Evolutionary conservation across 2,888 invertebrate species (phyloP).

Genomic region (Epinotia bilunana): DNA sequence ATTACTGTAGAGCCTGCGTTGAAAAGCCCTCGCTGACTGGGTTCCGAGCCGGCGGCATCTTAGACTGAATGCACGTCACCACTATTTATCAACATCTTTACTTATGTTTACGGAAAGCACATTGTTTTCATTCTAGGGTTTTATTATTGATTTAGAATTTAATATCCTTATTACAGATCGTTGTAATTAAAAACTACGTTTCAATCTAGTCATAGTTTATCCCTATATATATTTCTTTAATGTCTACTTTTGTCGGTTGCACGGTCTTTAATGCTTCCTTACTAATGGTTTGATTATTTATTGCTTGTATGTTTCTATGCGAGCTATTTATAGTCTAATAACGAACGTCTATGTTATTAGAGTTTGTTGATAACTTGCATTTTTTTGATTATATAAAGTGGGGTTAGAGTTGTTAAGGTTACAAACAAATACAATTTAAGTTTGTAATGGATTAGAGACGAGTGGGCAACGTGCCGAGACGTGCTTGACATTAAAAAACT

Average conservation of each 20-base stretch:
- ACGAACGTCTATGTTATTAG: conserved; percentile 26
- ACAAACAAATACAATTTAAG: neutral
- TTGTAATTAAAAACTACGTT: conserved; percentile 51
- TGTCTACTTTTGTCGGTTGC: conserved; percentile 37
- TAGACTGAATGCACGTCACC: conserved; percentile 25
- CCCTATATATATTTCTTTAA: conserved; percentile 39
- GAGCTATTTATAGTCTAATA: conserved; percentile 19
- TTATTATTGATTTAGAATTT: conserved; percentile 46
- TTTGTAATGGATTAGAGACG: conserved; percentile 5
- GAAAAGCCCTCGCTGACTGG: conserved; percentile 12
- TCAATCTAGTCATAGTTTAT: conserved; percentile 40
- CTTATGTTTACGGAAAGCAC: conserved; percentile 45
- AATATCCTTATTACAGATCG: conserved; percentile 48
- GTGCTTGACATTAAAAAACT: conserved; percentile 35
- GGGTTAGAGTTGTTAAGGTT: conserved; percentile 7
- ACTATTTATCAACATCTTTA: conserved; percentile 33
- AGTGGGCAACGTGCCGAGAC: conserved; percentile 12
- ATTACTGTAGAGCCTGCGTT: neutral
- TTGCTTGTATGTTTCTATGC: conserved; percentile 30
- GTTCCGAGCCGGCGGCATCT: conserved; percentile 12
- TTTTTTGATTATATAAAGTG: conserved; percentile 14
- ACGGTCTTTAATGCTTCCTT: conserved; percentile 33
- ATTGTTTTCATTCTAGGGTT: conserved; percentile 41
- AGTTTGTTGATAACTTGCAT: conserved; percentile 17
- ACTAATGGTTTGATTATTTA: conserved; percentile 30